Base-by-base conservation (phyloP, 2,797 vertebrate species). In the Sebastes itinus region DNA sequence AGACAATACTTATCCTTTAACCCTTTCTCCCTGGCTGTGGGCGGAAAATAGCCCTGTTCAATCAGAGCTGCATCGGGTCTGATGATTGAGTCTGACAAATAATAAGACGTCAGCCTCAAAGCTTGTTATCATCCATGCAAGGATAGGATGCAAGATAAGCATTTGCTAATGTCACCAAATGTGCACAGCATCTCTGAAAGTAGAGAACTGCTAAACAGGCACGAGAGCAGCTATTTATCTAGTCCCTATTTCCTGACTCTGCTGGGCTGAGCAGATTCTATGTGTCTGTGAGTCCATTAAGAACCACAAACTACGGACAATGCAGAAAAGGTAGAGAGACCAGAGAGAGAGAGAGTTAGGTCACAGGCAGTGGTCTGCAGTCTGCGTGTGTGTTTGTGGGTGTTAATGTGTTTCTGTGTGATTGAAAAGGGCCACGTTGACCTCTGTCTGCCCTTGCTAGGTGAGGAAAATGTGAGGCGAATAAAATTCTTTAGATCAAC, bases 251-350 rank as follows among this genome's bases (percentile, higher is more conserved):
- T 63, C 69, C 55, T 76, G 62, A 71, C 30, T 38, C 42, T 77
- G 61, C 59, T 70, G 22, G 14, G 25, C 30, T 63, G 49, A 2
- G 4, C 59, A 83, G 9, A 62, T 64, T 81, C 67, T 33, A 80
- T 74, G 27, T 78, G 61, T 72, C 55, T 78, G 22, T 59, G 75
- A 56, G 23, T 75, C 74, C 71, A 83, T 83, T 78, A 69, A 77
- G 30, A 78, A 72, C 20, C 28, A 70, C 74, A 75, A 77, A 68
- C 35, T 30, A 71, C n/a, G 2, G 42, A 62, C 35, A 25, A 22
- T 58, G 64, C 58, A 84, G 28, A 65, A 71, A 80, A 58, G 23
- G 7, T 4, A 61, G 8, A 59, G 23, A 73, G 38, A 71, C 6
- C 46, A 49, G 16, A 49, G 46, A 18, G 16, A 46, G 49, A 62